Percentiles rank a stretch among this genome's conserved stretches.
These are phyloP conservation scores for Cyprinodon variegatus DNA, from an alignment of 2,113 vertebrate genomes.

Conservation along the genomic window DNA sequence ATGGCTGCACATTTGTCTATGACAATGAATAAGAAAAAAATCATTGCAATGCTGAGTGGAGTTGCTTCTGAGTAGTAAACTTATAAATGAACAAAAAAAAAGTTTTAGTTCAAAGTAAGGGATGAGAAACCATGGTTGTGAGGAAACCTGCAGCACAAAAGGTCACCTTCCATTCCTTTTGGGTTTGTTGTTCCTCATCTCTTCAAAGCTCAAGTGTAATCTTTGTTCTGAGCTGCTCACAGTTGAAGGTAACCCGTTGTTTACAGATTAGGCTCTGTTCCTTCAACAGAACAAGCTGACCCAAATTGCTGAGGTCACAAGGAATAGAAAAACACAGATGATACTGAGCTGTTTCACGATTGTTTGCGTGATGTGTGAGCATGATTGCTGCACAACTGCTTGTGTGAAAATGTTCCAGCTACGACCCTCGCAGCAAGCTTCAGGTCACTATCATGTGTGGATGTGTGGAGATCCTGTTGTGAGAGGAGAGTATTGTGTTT, in stretches of 20 bases:
- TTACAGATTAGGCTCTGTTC: conserved; percentile 60
- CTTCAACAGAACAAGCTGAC: conserved; percentile 67
- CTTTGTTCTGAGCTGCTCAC: conserved; percentile 50
- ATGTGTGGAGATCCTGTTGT: conserved; percentile 53
- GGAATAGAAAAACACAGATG: conserved; percentile 19
- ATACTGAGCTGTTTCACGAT: conserved; percentile 24
- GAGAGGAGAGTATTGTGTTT: conserved; percentile 68
- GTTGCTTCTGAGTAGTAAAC: background rate
- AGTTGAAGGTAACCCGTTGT: conserved; percentile 65
- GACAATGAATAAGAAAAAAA: background rate
- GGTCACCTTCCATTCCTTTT: conserved; percentile 28
- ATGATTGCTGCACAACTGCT: conserved; percentile 44
- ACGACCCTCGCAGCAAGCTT: conserved; percentile 32
- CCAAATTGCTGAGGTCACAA: conserved; percentile 59
- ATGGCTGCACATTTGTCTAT: background rate
- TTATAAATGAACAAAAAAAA: background rate
- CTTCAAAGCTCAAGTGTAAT: conserved; percentile 50
- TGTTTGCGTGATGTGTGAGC: conserved; percentile 7
- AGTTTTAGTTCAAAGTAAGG: background rate
- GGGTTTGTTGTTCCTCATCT: conserved; percentile 12
- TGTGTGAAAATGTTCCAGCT: conserved; percentile 52
- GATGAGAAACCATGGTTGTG: background rate
- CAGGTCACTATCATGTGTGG: conserved; percentile 54
- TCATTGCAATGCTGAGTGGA: background rate
- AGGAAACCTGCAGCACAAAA: conserved; percentile 13